Conservation (phyloP, 2,113 vertebrate genomes). For the Nothocercus julius region DNA sequence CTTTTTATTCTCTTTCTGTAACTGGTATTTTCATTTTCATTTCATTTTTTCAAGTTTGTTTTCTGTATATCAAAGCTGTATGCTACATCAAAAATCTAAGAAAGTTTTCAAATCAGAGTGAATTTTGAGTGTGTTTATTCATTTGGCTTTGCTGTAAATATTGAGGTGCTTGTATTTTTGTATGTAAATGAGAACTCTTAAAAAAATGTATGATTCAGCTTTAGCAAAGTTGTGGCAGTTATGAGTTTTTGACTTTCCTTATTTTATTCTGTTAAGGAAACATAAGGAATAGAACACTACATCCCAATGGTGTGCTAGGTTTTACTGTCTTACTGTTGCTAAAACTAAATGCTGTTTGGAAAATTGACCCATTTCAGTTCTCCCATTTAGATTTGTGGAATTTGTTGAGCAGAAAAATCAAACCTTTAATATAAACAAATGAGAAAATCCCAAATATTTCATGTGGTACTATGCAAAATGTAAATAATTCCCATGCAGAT, state of each 20-base stretch:
- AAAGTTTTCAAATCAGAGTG: not conserved
- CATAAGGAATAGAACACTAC: not conserved
- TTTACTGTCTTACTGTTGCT: not conserved
- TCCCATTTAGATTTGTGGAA: not conserved
- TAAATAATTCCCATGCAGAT: not conserved
- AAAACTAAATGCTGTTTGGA: not conserved
- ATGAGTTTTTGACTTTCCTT: not conserved
- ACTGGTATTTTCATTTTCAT: not conserved
- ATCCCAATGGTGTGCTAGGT: not conserved
- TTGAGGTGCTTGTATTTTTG: not conserved
- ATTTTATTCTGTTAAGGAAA: not conserved
- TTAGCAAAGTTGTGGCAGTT: not conserved
- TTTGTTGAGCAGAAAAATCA: not conserved
- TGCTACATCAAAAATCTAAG: not conserved
- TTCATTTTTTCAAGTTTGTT: not conserved
- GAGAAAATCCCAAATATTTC: not conserved
- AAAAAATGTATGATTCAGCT: not conserved
- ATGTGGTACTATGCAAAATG: not conserved
- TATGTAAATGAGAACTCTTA: not conserved
- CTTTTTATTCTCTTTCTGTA: not conserved
- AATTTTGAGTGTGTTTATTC: not conserved
- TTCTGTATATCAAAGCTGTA: not conserved
- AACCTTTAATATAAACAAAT: not conserved
- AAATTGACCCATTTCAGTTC: not conserved
- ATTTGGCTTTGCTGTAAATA: not conserved